Evolutionary conservation across 1,140 invertebrate genomes (phyloP).

Genomic region (Dryas iulia): DNA sequence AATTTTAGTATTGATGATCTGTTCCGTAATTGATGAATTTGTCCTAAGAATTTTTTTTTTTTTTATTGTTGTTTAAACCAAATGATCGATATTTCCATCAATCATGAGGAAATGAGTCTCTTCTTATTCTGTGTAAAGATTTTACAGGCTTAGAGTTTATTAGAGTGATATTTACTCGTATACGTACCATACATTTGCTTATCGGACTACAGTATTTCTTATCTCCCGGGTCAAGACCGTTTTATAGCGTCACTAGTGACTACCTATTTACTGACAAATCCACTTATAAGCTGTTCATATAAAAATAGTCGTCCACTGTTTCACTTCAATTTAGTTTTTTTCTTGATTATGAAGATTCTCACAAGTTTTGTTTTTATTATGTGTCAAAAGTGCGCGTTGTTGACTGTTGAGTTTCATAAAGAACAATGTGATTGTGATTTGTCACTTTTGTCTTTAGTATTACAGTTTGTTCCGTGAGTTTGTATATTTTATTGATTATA

Average conservation of each 20-base stretch:
- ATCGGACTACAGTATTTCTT: slow-evolving; percentile 28
- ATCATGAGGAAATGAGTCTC: too few species aligned
- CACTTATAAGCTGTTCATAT: slow-evolving; percentile 20
- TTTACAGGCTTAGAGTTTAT: neutral
- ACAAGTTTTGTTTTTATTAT: slow-evolving; percentile 22
- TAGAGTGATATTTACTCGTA: neutral
- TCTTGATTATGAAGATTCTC: slow-evolving; percentile 13
- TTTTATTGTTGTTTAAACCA: too few species aligned
- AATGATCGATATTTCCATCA: too few species aligned
- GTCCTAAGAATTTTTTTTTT: too few species aligned
- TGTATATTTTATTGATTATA: neutral
- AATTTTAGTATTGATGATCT: too few species aligned
- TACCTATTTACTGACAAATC: slow-evolving; percentile 20
- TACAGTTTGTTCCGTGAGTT: slow-evolving; percentile 20
- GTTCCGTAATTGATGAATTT: too few species aligned
- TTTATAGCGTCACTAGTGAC: slow-evolving; percentile 10
- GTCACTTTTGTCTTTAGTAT: slow-evolving; percentile 5
- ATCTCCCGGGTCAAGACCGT: slow-evolving; percentile 48
- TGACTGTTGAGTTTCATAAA: slow-evolving; percentile 2
- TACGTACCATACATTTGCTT: neutral
- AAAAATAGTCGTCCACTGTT: neutral
- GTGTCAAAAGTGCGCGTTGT: slow-evolving; percentile 21
- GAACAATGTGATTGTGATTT: slow-evolving; percentile 19
- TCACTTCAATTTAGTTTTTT: neutral
- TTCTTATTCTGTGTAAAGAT: too few species aligned